phyloP scores from a whole-genome alignment of 2,797 vertebrate genomes.

The Cyclopterus lumpus region DNA sequence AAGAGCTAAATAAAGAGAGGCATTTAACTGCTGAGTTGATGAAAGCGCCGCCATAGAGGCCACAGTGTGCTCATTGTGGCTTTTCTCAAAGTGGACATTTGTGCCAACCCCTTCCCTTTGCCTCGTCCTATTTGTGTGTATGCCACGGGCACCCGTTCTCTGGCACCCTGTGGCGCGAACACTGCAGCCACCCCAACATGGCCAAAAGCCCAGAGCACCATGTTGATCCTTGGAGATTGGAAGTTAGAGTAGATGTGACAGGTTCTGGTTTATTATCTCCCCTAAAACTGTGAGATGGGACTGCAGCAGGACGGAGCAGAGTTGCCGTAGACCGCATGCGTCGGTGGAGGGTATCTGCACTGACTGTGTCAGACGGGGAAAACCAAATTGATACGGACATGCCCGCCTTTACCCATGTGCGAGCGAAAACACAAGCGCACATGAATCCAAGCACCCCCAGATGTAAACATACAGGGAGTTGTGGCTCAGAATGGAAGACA shows the following conservation, averaged over 20 bases:
- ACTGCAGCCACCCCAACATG: constrained; percentile 57
- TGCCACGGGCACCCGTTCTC: constrained; percentile 65
- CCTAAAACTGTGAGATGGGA: constrained; percentile 64
- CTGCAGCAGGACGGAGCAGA: constrained; percentile 35
- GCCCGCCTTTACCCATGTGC: constrained; percentile 16
- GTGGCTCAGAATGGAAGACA: constrained; percentile 49
- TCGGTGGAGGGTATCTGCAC: constrained; percentile 17
- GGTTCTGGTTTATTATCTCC: constrained; percentile 74
- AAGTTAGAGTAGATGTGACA: constrained; percentile 66
- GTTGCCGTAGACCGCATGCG: constrained; percentile 23
- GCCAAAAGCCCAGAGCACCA: constrained; percentile 59
- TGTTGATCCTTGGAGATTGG: constrained; percentile 59
- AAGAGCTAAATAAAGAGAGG: constrained; percentile 77
- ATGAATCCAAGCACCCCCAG: constrained; percentile 44
- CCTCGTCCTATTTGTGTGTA: constrained; percentile 73
- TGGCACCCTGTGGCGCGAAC: constrained; percentile 63
- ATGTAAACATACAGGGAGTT: constrained; percentile 42
- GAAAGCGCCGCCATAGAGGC: constrained; percentile 73
- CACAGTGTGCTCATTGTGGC: constrained; percentile 81
- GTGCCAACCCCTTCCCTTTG: constrained; percentile 76
- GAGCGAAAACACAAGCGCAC: constrained; percentile 30
- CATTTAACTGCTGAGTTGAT: constrained; percentile 76
- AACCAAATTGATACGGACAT: constrained; percentile 53
- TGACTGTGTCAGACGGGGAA: constrained; percentile 43
- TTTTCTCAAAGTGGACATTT: constrained; percentile 80